Conservation (phyloP, 53 echinoderm and acorn worm species). For the Arbacia lixula region DNA sequence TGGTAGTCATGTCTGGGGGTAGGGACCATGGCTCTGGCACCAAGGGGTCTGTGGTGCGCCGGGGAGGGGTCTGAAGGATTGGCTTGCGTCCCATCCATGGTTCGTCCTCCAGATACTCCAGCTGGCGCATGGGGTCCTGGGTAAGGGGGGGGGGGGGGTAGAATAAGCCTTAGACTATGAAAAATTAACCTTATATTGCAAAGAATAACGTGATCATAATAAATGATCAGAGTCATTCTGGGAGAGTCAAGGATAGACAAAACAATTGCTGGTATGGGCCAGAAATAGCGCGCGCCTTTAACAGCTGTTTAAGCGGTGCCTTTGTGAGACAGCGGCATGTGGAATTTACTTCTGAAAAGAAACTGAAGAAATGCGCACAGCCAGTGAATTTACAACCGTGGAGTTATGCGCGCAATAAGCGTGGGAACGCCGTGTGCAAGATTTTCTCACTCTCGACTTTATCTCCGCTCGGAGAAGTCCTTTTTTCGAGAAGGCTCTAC, state of each 20-base stretch:
- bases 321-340: conserved; percentile 11
- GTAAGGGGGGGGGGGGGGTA: neutral
- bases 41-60: neutral
- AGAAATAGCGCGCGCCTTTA: neutral
- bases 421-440: neutral
- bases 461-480: conserved; percentile 10
- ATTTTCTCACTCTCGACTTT: conserved; percentile 9
- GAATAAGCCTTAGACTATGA: neutral
- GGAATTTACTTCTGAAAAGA: neutral
- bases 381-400: neutral
- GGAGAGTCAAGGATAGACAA: too few species aligned
- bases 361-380: neutral
- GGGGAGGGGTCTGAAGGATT: conserved; percentile 1
- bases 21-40: neutral
- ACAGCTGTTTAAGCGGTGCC: conserved; percentile 20
- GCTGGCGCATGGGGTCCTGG: conserved; percentile 15
- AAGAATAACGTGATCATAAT: too few species aligned
- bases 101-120: conserved; percentile 43
- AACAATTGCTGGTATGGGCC: too few species aligned
- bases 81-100: conserved; percentile 25
- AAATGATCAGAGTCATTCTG: too few species aligned
- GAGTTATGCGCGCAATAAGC: conserved; percentile 3
- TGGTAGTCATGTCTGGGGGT: neutral
- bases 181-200: too few species aligned
- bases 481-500: conserved; percentile 23